These are phyloP conservation scores for Adelognathus sp. DNA, from an alignment of 2,888 invertebrate genomes.

Conservation along the genomic window DNA sequence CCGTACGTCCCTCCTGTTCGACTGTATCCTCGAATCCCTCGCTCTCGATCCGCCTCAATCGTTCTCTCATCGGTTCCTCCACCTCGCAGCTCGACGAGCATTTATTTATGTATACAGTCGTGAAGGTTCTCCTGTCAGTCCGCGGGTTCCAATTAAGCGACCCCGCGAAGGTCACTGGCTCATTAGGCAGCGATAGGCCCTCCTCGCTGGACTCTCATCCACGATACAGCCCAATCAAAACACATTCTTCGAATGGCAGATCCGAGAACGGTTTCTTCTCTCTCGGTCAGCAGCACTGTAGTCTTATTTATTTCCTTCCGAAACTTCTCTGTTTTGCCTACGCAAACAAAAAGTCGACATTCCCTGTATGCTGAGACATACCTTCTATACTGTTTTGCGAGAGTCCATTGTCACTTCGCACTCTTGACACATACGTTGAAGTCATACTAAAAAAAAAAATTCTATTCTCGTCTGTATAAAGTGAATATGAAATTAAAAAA, in stretches of 20 bases:
- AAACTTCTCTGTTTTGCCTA: conserved; percentile 2
- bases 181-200: conserved; percentile 68
- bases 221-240: conserved; percentile 55
- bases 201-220: conserved; percentile 22
- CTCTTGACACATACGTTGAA: too few species aligned
- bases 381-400: too few species aligned
- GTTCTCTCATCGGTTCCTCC: conserved; percentile 46
- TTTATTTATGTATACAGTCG: conserved; percentile 48
- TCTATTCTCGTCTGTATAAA: too few species aligned
- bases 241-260: conserved; percentile 55
- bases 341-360: too few species aligned
- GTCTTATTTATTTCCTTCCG: neutral
- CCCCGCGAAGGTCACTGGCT: conserved; percentile 67
- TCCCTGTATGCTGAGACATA: too few species aligned
- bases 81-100: conserved; percentile 32
- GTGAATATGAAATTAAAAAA: too few species aligned
- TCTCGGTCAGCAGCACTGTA: conserved; percentile 5
- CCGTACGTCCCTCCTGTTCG: neutral
- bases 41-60: conserved; percentile 35
- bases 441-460: too few species aligned
- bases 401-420: too few species aligned
- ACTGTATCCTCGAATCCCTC: conserved; percentile 3
- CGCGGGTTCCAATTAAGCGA: conserved; percentile 68
- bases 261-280: conserved; percentile 1
- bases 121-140: conserved; percentile 42